Base-by-base conservation (phyloP, 1,140 invertebrate species). In the Bombus difficillimus region DNA sequence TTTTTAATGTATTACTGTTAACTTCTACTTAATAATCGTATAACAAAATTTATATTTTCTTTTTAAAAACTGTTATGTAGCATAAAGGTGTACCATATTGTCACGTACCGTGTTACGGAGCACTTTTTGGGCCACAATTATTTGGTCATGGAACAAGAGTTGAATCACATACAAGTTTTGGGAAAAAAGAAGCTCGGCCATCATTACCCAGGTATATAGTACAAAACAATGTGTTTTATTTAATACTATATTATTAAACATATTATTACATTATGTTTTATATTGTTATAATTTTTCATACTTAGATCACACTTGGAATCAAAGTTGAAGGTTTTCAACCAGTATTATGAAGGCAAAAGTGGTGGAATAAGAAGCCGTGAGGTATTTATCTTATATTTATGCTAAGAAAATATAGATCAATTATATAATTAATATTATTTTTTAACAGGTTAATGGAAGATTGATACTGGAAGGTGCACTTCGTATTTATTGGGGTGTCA, bases 61-160 rank as follows among this genome's bases (percentile, higher is more conserved):
- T 59, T 78, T 18, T 66, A 81, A 71, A 78, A 71, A 68, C 72
- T 59, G 25, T 59, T 76, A 25, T 28, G 80, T 93, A 98, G 97
- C 98, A 98, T 93, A 98, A 98, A 95, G 98, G 98, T 78, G 97
- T 98, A 81, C 98, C 98, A 66, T 99, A 98, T 92, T 99, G 98
- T 89, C 97, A 98, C 95, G 97, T 98, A 57, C 98, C 98, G 57
- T 99, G 98, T 93, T 98, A 99, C 94, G 97, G 97, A 85, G 98
- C 98, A 28, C 93, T 98, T 28, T 99, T 98, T 95, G 98, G 98
- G 66, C 98, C 98, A 39, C 97, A 97, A 90, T 95, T 98, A 25
- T 98, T 98, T 95, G 98, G 98, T 15, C 98, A 98, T 95, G 98
- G 98, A 34, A 98, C 98, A 53, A 96, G 97, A 93, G 97, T 98